phyloP scores from a whole-genome alignment of 2,888 invertebrate species.

The Eulithis prunata region DNA sequence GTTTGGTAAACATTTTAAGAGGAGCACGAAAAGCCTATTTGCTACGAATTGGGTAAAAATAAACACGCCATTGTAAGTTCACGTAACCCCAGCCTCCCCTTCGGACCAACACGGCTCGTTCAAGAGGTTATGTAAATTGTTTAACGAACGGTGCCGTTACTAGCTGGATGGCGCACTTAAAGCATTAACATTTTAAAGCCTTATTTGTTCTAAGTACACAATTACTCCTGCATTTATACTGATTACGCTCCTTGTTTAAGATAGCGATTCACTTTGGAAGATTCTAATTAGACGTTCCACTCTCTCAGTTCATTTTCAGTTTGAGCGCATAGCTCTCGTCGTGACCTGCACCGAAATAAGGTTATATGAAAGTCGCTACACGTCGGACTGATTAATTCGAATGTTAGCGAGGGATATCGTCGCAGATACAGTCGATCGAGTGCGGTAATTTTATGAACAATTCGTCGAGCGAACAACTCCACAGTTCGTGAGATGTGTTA shows the following conservation, averaged over 20 bases:
- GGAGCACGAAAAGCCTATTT: conserved; percentile 39
- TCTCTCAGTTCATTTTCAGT: conserved; percentile 28
- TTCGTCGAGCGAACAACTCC: conserved; percentile 34
- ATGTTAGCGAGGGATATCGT: conserved; percentile 27
- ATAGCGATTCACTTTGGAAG: conserved; percentile 54
- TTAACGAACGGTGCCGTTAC: conserved; percentile 69
- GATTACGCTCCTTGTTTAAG: conserved; percentile 56
- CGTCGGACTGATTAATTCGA: conserved; percentile 32
- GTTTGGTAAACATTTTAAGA: conserved; percentile 42
- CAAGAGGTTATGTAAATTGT: conserved; percentile 75
- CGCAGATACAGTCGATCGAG: conserved; percentile 32
- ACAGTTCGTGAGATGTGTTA: conserved; percentile 41
- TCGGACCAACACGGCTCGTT: conserved; percentile 40
- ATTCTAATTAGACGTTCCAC: conserved; percentile 61
- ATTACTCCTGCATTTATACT: conserved; percentile 75
- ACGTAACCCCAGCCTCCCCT: conserved; percentile 32
- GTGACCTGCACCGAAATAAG: conserved; percentile 25
- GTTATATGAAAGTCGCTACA: conserved; percentile 23
- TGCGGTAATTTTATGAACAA: conserved; percentile 35
- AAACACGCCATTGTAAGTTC: conserved; percentile 42
- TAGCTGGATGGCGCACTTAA: conserved; percentile 69
- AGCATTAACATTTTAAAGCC: conserved; percentile 75
- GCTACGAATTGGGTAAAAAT: conserved; percentile 43
- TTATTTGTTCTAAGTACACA: conserved; percentile 75
- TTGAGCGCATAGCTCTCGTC: conserved; percentile 22